phyloP scores from a whole-genome alignment of 2,888 invertebrate species.

The Diabrotica balteata region DNA sequence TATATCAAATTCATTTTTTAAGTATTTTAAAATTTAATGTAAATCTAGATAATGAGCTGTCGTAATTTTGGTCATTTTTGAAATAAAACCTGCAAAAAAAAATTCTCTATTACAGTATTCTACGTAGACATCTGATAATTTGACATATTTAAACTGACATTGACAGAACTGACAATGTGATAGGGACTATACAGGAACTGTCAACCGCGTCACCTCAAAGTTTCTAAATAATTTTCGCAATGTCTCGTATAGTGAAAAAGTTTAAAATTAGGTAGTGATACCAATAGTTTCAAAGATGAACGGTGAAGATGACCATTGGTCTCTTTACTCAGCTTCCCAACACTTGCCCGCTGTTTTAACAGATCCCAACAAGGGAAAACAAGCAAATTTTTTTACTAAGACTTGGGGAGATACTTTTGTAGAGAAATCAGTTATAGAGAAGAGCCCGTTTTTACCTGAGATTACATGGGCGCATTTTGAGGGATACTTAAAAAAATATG shows the following conservation, averaged over 20 bases:
- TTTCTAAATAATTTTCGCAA: conserved; percentile 22
- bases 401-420: conserved; percentile 97
- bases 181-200: conserved; percentile 27
- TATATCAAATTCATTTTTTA: too few species aligned
- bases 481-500: conserved; percentile 81
- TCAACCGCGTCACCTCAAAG: conserved; percentile 38
- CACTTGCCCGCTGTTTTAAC: conserved; percentile 95
- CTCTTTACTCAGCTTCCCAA: conserved; percentile 89
- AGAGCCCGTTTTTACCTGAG: conserved; percentile 83
- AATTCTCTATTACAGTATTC: too few species aligned
- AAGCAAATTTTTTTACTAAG: conserved; percentile 91
- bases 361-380: conserved; percentile 92
- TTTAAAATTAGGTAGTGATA: conserved; percentile 41
- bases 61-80: too few species aligned
- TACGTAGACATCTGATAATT: too few species aligned
- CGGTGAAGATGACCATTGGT: conserved; percentile 71
- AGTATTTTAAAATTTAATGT: too few species aligned
- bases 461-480: conserved; percentile 87
- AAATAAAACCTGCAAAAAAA: too few species aligned
- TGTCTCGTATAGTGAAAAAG: conserved; percentile 36
- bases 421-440: conserved; percentile 78
- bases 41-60: too few species aligned
- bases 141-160: neutral
- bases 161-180: conserved; percentile 28
- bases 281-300: conserved; percentile 40